Percentiles rank a stretch among this genome's conserved stretches.
Conservation (phyloP, 1,140 invertebrate genomes). For the Subanguina moxae region DNA sequence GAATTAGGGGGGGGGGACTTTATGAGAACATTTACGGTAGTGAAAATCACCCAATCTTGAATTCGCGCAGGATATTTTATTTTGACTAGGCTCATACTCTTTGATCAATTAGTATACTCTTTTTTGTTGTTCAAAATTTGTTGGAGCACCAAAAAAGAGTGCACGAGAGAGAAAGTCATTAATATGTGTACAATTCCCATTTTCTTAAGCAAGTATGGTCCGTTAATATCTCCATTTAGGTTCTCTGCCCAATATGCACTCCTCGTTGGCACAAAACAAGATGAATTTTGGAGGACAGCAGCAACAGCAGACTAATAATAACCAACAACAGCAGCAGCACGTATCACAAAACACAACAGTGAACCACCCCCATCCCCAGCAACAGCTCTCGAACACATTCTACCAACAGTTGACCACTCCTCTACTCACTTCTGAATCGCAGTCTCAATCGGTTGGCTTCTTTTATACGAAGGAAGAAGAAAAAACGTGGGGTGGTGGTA, state of each 20-base stretch:
- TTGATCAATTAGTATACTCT: too few relatives aligned
- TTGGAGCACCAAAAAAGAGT: too few relatives aligned
- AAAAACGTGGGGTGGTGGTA: too few relatives aligned
- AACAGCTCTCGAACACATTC: slow-evolving; percentile 7
- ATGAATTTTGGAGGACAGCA: background rate
- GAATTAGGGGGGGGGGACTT: too few relatives aligned
- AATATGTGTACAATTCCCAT: background rate
- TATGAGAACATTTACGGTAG: too few relatives aligned
- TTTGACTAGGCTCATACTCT: too few relatives aligned
- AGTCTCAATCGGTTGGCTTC: background rate
- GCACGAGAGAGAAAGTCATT: too few relatives aligned
- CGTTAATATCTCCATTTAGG: background rate
- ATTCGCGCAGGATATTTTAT: too few relatives aligned
- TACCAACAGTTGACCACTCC: slow-evolving; percentile 29
- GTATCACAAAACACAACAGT: slow-evolving; percentile 14
- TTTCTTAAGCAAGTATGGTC: background rate
- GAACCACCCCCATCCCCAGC: slow-evolving; percentile 16
- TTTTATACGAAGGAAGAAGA: too few relatives aligned
- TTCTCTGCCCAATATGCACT: background rate
- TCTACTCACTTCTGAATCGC: background rate
- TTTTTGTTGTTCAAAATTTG: too few relatives aligned
- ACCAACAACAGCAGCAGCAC: slow-evolving; percentile 20
- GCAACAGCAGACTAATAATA: background rate
- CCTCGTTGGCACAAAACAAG: background rate
- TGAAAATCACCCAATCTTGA: too few relatives aligned